Evolutionary conservation across 2,888 invertebrate species (phyloP).

Genomic region (Campoplex capitator): DNA sequence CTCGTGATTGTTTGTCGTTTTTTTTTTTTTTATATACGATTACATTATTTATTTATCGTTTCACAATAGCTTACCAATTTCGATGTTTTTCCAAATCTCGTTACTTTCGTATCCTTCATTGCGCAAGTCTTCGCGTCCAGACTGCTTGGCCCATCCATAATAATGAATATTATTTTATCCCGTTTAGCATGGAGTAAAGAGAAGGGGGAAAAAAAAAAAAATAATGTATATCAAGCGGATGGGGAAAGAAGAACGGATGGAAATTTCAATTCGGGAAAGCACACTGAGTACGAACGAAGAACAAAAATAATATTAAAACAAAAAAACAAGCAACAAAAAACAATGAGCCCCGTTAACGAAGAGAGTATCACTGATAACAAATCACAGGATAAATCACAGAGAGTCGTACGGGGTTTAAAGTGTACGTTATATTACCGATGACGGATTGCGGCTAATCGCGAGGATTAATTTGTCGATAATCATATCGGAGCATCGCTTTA

Average conservation of each 20-base stretch:
- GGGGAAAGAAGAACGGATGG: neutral
- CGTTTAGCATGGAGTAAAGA: neutral
- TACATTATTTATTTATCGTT: neutral
- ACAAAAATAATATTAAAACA: no score
- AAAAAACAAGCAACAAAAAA: neutral
- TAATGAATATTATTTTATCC: slow-evolving; percentile 35
- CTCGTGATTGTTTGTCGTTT: neutral
- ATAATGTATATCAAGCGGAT: neutral
- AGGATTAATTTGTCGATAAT: slow-evolving; percentile 50
- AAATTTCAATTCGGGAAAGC: slow-evolving; percentile 6
- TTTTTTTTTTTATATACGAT: neutral
- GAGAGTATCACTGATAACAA: slow-evolving; percentile 57
- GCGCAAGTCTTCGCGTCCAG: slow-evolving; percentile 38
- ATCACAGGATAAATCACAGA: slow-evolving; percentile 62
- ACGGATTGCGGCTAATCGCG: slow-evolving; percentile 33
- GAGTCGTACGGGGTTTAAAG: neutral
- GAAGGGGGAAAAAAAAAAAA: neutral
- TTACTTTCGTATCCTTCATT: slow-evolving; percentile 62
- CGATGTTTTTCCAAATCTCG: slow-evolving; percentile 36
- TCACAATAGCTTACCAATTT: slow-evolving; percentile 47
- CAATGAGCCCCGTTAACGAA: slow-evolving; percentile 15
- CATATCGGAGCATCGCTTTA: slow-evolving; percentile 49
- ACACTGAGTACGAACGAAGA: slow-evolving; percentile 37
- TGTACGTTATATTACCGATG: slow-evolving; percentile 22
- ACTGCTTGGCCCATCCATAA: slow-evolving; percentile 54